Percentiles rank a stretch among this genome's conserved stretches.
These are phyloP conservation scores for Agrotis exclamationis DNA, from an alignment of 2,888 invertebrate species.

Conservation along the genomic window DNA sequence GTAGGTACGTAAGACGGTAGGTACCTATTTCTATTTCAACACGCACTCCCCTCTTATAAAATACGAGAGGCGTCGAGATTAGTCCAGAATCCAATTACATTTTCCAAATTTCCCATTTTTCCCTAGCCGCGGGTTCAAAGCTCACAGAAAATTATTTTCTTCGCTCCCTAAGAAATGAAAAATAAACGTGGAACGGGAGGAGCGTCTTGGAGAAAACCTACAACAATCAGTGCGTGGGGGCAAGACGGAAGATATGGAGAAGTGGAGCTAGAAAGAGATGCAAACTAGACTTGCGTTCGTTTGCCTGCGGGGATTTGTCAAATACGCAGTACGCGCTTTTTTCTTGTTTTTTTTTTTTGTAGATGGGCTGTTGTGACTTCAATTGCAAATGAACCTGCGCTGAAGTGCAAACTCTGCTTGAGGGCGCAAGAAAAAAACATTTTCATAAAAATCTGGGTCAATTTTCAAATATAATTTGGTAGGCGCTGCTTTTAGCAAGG, in stretches of 20 bases:
- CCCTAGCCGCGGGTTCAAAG: conserved; percentile 88
- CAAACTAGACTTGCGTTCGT: conserved; percentile 41
- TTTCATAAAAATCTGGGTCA: conserved; percentile 64
- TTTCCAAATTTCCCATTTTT: conserved; percentile 89
- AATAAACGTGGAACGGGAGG: conserved; percentile 84
- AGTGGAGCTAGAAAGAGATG: conserved; percentile 67
- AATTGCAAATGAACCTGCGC: conserved; percentile 75
- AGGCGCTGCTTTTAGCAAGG: conserved; percentile 19
- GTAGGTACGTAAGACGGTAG: conserved; percentile 38
- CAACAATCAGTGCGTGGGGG: conserved; percentile 68
- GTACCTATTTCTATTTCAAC: conserved; percentile 78
- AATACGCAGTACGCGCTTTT: conserved; percentile 72
- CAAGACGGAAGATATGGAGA: conserved; percentile 64
- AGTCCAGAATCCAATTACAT: conserved; percentile 90
- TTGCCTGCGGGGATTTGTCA: conserved; percentile 79
- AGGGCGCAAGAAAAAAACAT: conserved; percentile 66
- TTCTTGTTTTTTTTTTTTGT: conserved; percentile 71
- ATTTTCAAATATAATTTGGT: conserved; percentile 57
- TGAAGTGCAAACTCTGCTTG: conserved; percentile 72
- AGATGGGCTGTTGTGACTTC: conserved; percentile 70
- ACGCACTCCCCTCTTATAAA: conserved; percentile 80
- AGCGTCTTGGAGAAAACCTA: conserved; percentile 73
- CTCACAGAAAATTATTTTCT: conserved; percentile 90
- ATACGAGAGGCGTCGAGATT: conserved; percentile 86
- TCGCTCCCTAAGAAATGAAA: conserved; percentile 88